Base-by-base conservation (phyloP, 2,888 invertebrate genomes). In the Tipula vernalis region DNA sequence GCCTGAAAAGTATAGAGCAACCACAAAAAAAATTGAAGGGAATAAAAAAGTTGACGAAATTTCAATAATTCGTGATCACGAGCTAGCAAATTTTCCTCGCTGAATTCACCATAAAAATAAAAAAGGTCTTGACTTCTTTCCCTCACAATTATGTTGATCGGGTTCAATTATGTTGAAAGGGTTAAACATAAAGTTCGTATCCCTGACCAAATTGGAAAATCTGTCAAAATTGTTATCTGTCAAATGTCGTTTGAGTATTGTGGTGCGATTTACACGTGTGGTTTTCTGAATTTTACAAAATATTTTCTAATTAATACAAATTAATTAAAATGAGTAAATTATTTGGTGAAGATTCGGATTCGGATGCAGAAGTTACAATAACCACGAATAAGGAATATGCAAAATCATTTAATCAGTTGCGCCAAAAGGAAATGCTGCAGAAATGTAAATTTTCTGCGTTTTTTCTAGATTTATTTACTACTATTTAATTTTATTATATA, bases 351-450 rank as follows among this genome's bases (percentile, higher is more conserved):
- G 92, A 92, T 47, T 91, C 91, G 4, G 93, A 93, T 89, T 93
- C 93, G 0, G 94, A 94, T 88, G 90, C 90, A 5, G 93, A 88
- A 0, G 89, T 90, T 5, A 88, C 93, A 42, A 91, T 97, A 42
- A 94, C 94, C 90, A 95, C 95, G 36, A 95, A 97, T 90, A 94
- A 94, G 90, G 94, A 94, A 86, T 98, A 97, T 91, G 98, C 98
- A 0, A 95, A 95, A 88, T 95, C 94, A 88, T 98, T 98, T 90
- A 95, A 97, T 90, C 93, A 92, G 87, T 96, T 97, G 95, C 93
- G 98, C 86, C 94, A 95, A 89, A 96, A 96, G 89, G 98, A 98
- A 91, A 96, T 97, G 90, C 91, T 96, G 28, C 95, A 97, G 90
- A 96, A 95, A 92, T 91, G 96, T 96, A 93, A 92, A 39, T 6